Base-by-base conservation (phyloP, 1,140 invertebrate species). In the Bombus superbus region DNA sequence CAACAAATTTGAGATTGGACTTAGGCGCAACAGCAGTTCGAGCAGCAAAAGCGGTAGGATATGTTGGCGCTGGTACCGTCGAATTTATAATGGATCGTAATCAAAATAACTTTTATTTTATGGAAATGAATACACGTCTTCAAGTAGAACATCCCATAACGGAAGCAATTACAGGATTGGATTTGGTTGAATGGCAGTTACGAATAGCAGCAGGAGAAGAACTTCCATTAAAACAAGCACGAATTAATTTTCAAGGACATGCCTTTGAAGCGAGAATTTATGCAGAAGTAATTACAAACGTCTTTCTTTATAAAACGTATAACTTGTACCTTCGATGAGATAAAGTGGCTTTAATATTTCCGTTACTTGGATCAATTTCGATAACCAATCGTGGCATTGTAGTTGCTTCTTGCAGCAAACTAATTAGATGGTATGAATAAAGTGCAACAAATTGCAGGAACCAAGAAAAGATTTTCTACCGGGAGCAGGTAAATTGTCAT, bases 81-180 rank as follows among this genome's bases (percentile, higher is more conserved):
- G 99, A 99, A 94, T 99, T 99, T 94, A 99, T 99, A 86, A 95
- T 98, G 89, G 98, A 99, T 94, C 96, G 97, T 73, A 94, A 96
- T 62, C 96, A 28, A 75, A 74, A 98, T 66, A 97, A 97, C 80
- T 99, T 99, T 94, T 98, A 99, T 95, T 99, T 99, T 93, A 99
- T 99, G 99, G 99, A 99, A 96, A 99, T 99, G 98, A 99, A 99
- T 93, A 99, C 99, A 0, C 96, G 99, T 28, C 96, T 99, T 11
- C 98, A 99, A 95, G 97, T 99, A 0, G 99, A 99, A 94, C 99
- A 99, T 96, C 99, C 99, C 0, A 97, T 99, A n/a, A 99, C 99
- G 3, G 99, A 99, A 95, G 99, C 99, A 97, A 98, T 99, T 69
- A 99, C 99, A 57, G 97, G 97, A 10, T 96, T 96, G 3, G 99